These are phyloP conservation scores for Phragmatobia fuliginosa DNA, from an alignment of 2,888 invertebrate species.

Conservation along the genomic window DNA sequence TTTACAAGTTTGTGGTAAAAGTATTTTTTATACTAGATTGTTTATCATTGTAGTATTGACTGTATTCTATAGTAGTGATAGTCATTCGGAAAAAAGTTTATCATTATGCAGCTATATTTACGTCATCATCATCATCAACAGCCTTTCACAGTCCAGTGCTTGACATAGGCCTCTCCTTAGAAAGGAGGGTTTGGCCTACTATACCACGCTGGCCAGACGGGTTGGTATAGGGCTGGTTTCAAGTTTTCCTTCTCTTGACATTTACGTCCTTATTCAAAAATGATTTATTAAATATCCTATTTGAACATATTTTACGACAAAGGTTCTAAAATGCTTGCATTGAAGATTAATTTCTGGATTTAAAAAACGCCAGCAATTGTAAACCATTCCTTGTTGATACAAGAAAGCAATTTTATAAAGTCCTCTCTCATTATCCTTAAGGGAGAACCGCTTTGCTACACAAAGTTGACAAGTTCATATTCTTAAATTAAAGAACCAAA, in stretches of 20 bases:
- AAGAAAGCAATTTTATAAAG: background rate
- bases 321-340: background rate
- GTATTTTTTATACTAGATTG: conserved; percentile 8
- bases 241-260: too few species aligned
- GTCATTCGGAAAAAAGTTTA: background rate
- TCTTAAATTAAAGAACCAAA: background rate
- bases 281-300: background rate
- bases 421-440: background rate
- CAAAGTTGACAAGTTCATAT: background rate
- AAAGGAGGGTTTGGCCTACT: too few species aligned
- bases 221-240: too few species aligned
- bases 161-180: too few species aligned
- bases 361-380: background rate
- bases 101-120: too few species aligned
- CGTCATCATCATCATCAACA: too few species aligned
- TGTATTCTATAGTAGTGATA: background rate
- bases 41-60: background rate
- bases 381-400: background rate
- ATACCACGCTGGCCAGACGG: too few species aligned
- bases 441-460: background rate
- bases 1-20: conserved; percentile 2
- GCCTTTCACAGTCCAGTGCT: too few species aligned
- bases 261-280: background rate
- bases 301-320: background rate
- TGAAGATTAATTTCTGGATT: background rate